Evolutionary conservation across 2,113 vertebrate genomes (phyloP), one percentile per base, ranked within the genome.

Genomic region (Microtus montanus): DNA sequence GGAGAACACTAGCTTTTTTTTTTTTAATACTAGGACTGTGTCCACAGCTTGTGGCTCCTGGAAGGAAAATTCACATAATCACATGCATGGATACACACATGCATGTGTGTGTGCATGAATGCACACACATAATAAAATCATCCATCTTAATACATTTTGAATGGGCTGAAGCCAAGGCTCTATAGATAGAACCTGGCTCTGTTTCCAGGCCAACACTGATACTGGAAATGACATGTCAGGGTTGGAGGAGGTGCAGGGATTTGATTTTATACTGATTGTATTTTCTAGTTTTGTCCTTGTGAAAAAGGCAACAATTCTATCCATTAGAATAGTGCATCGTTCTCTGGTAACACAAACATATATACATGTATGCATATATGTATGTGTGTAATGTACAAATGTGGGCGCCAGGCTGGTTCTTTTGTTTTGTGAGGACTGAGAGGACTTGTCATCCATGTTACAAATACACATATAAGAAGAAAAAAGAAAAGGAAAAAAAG

Each of bases 401-500:
- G 15, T 26, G 19, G 58, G 28, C 49, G 41, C 47, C 24, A 20
- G 13, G 35, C 35, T 13, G 35, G 66, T n/a, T 49, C 44, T 35
- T 71, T 26, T 28, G 24, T 85, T 68, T 83, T 17, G 5, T 49
- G 30, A 80, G 74, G 28, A 28, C 41, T 2, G 15, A 79, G 68
- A 91, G 35, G 41, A 70, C 19, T 8, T 88, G 95, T 90, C 86
- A 44, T 15, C 66, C 24, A 30, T 44, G 28, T 70, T 71, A 90
- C 73, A 91, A 93, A 91, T 89, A 79, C 24, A 44, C 44, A 78
- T 64, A 54, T 38, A 47, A 20, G 35, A 86, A 89, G 73, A 86
- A 74, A 75, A 14, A 91, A 41, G 33, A 90, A 63, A 71, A 7
- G 28, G 20, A 77, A 35, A 89, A 89, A 47, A 44, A 63, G n/a